Evolutionary conservation across 1,140 invertebrate species (phyloP).

Genomic region (Zaprionus capensis): DNA sequence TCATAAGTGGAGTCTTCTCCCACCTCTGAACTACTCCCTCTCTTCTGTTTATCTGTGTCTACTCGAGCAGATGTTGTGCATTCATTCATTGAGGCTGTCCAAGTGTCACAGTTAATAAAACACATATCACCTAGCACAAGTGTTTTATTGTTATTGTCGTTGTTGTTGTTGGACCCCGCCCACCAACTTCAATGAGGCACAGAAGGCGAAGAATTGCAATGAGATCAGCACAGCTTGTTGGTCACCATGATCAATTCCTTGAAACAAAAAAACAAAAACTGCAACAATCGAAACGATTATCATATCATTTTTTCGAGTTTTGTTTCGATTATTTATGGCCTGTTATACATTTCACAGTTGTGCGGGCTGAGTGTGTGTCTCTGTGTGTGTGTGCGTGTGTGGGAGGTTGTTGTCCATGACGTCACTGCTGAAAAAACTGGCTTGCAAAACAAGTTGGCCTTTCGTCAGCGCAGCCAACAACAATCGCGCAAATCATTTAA

Average conservation of each 20-base stretch:
- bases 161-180: conserved; percentile 23
- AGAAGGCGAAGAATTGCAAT: conserved; percentile 58
- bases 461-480: conserved; percentile 58
- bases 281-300: conserved; percentile 43
- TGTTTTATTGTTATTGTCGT: conserved; percentile 21
- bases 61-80: conserved; percentile 50
- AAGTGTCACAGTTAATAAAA: conserved; percentile 35
- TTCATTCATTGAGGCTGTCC: conserved; percentile 40
- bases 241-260: conserved; percentile 35
- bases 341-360: conserved; percentile 69
- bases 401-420: conserved; percentile 67
- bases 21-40: not conserved
- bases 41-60: not conserved
- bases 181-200: conserved; percentile 49
- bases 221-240: conserved; percentile 58
- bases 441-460: conserved; percentile 76
- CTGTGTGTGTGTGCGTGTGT: conserved; percentile 46
- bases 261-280: conserved; percentile 13
- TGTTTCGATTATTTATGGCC: conserved; percentile 60
- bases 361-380: conserved; percentile 6
- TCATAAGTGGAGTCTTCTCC: conserved; percentile 51
- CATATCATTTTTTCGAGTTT: conserved; percentile 31
- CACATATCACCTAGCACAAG: conserved; percentile 34
- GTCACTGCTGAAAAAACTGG: conserved; percentile 60
- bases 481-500: conserved; percentile 77